Percentiles rank a stretch among this genome's conserved stretches.
phyloP scores from a whole-genome alignment of 2,888 invertebrate species.

The Dione vanillae region DNA sequence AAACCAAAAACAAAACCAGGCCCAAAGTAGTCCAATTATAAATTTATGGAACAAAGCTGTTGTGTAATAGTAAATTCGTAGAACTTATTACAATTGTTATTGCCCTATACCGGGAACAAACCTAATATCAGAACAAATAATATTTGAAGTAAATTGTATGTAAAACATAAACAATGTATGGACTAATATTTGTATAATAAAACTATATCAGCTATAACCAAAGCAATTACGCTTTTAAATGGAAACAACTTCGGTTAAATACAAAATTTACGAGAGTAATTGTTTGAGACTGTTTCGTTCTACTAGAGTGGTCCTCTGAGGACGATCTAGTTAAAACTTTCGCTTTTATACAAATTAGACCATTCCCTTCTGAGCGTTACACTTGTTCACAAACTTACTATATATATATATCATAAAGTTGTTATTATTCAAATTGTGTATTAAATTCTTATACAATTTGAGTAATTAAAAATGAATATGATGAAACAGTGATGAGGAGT shows the following conservation, averaged over 20 bases:
- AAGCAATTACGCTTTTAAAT: slow-evolving; percentile 36
- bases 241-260: slow-evolving; percentile 38
- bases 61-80: background rate
- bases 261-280: slow-evolving; percentile 44
- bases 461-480: background rate
- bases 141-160: background rate
- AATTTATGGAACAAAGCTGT: background rate
- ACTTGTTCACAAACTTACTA: slow-evolving; percentile 12
- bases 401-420: background rate
- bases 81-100: background rate
- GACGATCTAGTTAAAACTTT: slow-evolving; percentile 49
- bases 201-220: slow-evolving; percentile 12
- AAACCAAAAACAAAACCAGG: too few species aligned
- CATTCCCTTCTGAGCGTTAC: slow-evolving; percentile 38
- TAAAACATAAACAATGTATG: background rate
- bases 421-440: background rate
- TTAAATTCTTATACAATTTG: background rate
- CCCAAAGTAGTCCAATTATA: too few species aligned
- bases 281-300: slow-evolving; percentile 48
- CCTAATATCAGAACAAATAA: background rate
- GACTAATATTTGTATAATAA: slow-evolving; percentile 14
- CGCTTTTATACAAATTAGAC: slow-evolving; percentile 47
- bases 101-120: background rate
- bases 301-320: slow-evolving; percentile 42
- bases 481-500: background rate